Conservation (phyloP, 2,797 vertebrate genomes). For the Crocidura indochinensis region DNA sequence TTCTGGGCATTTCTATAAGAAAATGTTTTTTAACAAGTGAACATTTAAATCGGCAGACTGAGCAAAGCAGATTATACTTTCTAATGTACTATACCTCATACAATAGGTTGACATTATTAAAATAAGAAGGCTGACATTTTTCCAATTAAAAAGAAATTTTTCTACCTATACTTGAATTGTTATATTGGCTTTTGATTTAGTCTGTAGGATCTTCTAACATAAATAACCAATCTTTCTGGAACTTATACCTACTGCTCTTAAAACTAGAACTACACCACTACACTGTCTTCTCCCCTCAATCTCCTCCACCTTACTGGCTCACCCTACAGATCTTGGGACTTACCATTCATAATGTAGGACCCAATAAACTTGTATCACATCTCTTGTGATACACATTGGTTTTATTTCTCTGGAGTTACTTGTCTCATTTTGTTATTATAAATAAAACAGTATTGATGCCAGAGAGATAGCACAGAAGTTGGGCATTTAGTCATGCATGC, state of each 20-base stretch:
- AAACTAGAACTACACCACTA: not conserved
- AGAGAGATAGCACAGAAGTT: too few relatives aligned
- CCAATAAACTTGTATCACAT: not conserved
- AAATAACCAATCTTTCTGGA: not conserved
- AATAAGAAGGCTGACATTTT: not conserved
- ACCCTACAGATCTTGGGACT: not conserved
- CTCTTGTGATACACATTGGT: not conserved
- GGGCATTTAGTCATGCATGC: too few relatives aligned
- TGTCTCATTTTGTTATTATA: not conserved
- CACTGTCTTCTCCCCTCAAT: not conserved
- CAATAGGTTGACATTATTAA: not conserved
- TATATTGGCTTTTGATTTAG: not conserved
- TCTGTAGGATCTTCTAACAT: not conserved
- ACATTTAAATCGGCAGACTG: slow-evolving; percentile 7
- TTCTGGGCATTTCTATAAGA: not conserved
- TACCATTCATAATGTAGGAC: not conserved
- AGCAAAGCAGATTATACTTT: not conserved
- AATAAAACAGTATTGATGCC: not conserved
- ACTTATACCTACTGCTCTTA: not conserved
- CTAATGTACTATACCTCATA: not conserved
- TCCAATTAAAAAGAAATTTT: not conserved
- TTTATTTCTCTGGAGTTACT: slow-evolving; percentile 5
- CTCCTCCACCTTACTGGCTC: not conserved
- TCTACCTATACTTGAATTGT: not conserved
- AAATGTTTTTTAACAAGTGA: not conserved